These are phyloP conservation scores for Triplophysa rosa DNA, from an alignment of 2,113 vertebrate species.

Conservation along the genomic window DNA sequence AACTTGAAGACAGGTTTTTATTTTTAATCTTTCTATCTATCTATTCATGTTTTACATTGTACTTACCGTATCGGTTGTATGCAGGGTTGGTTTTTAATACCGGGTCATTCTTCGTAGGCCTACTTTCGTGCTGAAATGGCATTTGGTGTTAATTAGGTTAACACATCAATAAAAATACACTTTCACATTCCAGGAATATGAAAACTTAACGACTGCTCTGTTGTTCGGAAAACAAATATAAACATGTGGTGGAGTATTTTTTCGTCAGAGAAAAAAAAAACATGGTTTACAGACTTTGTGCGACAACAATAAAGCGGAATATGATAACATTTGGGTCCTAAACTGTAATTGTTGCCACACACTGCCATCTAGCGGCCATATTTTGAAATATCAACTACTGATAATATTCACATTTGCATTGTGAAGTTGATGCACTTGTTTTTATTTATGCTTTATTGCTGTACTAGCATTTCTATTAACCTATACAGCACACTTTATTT, in stretches of 20 bases:
- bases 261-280: background rate
- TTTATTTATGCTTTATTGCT: too few species aligned
- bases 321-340: too few species aligned
- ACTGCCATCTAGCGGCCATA: constrained; percentile 67
- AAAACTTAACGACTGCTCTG: constrained; percentile 21
- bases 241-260: background rate
- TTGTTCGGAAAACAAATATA: background rate
- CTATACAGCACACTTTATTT: too few species aligned
- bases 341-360: background rate
- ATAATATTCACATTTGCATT: too few species aligned
- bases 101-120: background rate
- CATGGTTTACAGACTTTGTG: background rate
- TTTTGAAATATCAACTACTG: background rate
- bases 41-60: too few species aligned
- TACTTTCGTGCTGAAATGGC: background rate
- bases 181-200: constrained; percentile 43
- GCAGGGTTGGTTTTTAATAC: background rate
- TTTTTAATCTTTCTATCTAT: too few species aligned
- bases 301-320: too few species aligned
- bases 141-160: background rate
- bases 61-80: background rate
- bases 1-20: too few species aligned
- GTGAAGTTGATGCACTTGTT: too few species aligned
- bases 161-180: background rate
- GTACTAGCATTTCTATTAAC: too few species aligned